phyloP scores from a whole-genome alignment of 2,888 invertebrate species.

The Hypolimnas misippus region DNA sequence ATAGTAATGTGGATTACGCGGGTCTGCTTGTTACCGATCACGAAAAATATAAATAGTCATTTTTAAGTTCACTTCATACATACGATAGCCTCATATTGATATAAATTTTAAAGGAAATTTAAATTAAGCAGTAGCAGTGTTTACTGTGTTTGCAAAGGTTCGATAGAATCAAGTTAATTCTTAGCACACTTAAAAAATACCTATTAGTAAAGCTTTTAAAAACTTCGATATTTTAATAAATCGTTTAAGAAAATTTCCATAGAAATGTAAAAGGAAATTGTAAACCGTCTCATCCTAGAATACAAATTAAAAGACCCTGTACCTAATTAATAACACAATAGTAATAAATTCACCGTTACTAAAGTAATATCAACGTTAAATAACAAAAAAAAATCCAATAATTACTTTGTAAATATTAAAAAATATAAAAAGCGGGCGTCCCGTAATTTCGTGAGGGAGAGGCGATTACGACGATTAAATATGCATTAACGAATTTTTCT shows the following conservation, averaged over 20 bases:
- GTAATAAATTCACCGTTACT: slow-evolving; percentile 29
- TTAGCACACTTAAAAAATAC: background rate
- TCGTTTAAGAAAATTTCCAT: background rate
- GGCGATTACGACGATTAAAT: slow-evolving; percentile 82
- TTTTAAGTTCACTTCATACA: background rate
- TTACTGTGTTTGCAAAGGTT: too few species aligned
- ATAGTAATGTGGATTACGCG: slow-evolving; percentile 46
- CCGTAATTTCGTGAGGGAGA: slow-evolving; percentile 61
- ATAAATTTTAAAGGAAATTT: too few species aligned
- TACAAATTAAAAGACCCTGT: slow-evolving; percentile 13
- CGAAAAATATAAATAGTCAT: slow-evolving; percentile 14
- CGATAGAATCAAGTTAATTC: background rate
- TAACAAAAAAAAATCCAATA: slow-evolving; percentile 36
- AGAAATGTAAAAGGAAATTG: background rate
- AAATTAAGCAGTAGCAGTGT: too few species aligned
- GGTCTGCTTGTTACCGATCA: slow-evolving; percentile 7
- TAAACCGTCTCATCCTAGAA: background rate
- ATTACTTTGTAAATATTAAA: slow-evolving; percentile 48
- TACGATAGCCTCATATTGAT: background rate
- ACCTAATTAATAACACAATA: slow-evolving; percentile 18
- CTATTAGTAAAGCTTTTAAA: background rate
- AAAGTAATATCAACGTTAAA: slow-evolving; percentile 37
- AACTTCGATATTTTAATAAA: background rate
- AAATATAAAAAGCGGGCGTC: slow-evolving; percentile 48
- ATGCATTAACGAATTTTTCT: slow-evolving; percentile 84